phyloP scores from a whole-genome alignment of 2,113 vertebrate genomes.

The Anser cygnoides region DNA sequence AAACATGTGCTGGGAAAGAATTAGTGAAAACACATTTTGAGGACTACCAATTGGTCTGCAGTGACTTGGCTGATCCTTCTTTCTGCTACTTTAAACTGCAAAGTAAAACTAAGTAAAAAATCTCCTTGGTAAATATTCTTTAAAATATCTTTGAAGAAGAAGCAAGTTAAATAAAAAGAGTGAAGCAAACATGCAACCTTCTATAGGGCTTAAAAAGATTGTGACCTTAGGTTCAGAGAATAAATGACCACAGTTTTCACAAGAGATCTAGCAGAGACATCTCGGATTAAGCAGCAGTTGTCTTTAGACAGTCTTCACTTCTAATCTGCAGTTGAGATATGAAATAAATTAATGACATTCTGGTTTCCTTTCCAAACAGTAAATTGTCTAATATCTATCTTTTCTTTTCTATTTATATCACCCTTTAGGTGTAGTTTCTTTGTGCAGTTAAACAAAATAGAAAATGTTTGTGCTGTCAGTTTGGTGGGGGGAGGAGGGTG shows the following conservation, averaged over 20 bases:
- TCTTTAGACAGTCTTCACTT: slow-evolving; percentile 62
- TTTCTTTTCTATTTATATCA: not conserved
- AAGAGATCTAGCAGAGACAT: slow-evolving; percentile 63
- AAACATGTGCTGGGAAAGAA: slow-evolving; percentile 61
- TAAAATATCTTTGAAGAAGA: slow-evolving; percentile 71
- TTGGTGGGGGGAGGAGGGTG: not conserved
- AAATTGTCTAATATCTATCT: not conserved
- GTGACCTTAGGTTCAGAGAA: slow-evolving; percentile 76
- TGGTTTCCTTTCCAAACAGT: slow-evolving; percentile 34
- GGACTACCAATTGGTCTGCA: slow-evolving; percentile 41
- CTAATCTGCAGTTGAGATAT: slow-evolving; percentile 36
- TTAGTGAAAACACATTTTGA: slow-evolving; percentile 39
- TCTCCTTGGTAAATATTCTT: slow-evolving; percentile 75
- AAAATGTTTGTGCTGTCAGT: slow-evolving; percentile 1
- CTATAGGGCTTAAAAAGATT: slow-evolving; percentile 76
- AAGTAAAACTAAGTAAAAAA: slow-evolving; percentile 68
- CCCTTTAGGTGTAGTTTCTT: not conserved
- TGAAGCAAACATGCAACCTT: slow-evolving; percentile 73
- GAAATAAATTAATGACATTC: slow-evolving; percentile 36
- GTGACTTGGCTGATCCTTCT: slow-evolving; percentile 52
- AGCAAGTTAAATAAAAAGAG: slow-evolving; percentile 69
- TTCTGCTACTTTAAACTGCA: slow-evolving; percentile 66
- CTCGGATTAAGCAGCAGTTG: slow-evolving; percentile 74
- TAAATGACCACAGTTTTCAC: slow-evolving; percentile 75
- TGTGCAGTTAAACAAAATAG: not conserved